A percentile compares a stretch with the other conserved stretches of the same genome.
These are phyloP conservation scores for Drosophila crucigera DNA, from an alignment of 2,888 invertebrate genomes.

Conservation along the genomic window DNA sequence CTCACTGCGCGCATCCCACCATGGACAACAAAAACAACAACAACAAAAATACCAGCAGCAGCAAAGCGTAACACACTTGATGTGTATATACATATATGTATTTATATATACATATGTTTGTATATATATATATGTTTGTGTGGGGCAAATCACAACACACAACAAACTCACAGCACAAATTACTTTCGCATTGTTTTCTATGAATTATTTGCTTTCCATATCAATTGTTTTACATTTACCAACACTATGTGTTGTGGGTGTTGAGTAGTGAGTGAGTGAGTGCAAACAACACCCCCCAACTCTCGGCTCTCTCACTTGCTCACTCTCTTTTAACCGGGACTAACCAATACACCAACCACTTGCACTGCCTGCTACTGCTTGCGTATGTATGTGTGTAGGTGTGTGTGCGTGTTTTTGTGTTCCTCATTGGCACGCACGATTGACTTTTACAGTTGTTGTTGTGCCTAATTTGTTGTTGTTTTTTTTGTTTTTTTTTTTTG, in stretches of 20 bases:
- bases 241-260: conserved; percentile 54
- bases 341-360: conserved; percentile 67
- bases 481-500: background rate
- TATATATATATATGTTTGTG: conserved; percentile 14
- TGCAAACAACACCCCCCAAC: conserved; percentile 19
- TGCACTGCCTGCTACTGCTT: conserved; percentile 57
- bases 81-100: conserved; percentile 3
- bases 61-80: conserved; percentile 53
- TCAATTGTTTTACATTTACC: conserved; percentile 42
- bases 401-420: conserved; percentile 32
- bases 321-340: conserved; percentile 7
- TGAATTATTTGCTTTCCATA: conserved; percentile 20
- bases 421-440: conserved; percentile 58
- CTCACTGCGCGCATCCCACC: conserved; percentile 77
- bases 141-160: conserved; percentile 37
- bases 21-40: conserved; percentile 58
- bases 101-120: conserved; percentile 10
- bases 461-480: conserved; percentile 1
- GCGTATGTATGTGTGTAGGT: conserved; percentile 3
- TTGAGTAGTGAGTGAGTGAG: conserved; percentile 8
- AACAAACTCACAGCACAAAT: conserved; percentile 43
- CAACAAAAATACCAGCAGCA: conserved; percentile 29
- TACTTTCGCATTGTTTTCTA: conserved; percentile 55
- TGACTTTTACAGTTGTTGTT: conserved; percentile 52
- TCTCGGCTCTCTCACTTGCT: background rate